Percentiles rank a stretch among this genome's conserved stretches.
These are phyloP conservation scores for Panurus biarmicus DNA, from an alignment of 2,113 vertebrate genomes.

Conservation along the genomic window DNA sequence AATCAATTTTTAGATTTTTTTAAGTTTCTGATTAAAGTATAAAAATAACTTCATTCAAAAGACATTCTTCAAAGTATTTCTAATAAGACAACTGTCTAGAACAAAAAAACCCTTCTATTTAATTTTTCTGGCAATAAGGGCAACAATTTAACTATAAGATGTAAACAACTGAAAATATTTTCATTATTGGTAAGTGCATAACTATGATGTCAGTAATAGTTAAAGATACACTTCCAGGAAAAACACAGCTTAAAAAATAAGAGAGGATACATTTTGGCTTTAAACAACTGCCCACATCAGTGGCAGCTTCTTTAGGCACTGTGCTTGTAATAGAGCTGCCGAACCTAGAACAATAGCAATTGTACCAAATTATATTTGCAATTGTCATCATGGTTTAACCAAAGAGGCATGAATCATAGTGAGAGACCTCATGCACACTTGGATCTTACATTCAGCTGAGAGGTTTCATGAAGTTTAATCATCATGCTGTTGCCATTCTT, in stretches of 20 bases:
- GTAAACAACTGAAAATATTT: slow-evolving; percentile 13
- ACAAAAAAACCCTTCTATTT: not conserved
- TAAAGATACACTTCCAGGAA: slow-evolving; percentile 16
- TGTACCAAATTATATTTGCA: not conserved
- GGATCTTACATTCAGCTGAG: not conserved
- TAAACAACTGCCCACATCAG: slow-evolving; percentile 36
- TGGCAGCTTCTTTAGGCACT: not conserved
- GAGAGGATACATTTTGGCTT: not conserved
- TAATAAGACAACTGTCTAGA: not conserved
- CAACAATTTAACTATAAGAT: not conserved
- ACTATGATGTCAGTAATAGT: not conserved
- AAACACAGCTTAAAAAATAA: not conserved
- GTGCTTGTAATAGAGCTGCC: not conserved
- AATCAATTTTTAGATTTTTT: not conserved
- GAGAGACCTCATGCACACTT: not conserved
- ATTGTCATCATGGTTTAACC: not conserved
- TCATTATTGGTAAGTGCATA: not conserved
- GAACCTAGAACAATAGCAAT: slow-evolving; percentile 17
- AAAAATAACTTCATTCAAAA: not conserved
- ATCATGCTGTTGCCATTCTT: not conserved
- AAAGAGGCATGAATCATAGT: not conserved
- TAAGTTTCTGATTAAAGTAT: not conserved
- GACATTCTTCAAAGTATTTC: not conserved
- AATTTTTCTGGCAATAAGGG: not conserved
- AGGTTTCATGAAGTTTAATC: slow-evolving; percentile 9